Conservation (phyloP, 2,113 vertebrate species). For the Pangasianodon hypophthalmus region DNA sequence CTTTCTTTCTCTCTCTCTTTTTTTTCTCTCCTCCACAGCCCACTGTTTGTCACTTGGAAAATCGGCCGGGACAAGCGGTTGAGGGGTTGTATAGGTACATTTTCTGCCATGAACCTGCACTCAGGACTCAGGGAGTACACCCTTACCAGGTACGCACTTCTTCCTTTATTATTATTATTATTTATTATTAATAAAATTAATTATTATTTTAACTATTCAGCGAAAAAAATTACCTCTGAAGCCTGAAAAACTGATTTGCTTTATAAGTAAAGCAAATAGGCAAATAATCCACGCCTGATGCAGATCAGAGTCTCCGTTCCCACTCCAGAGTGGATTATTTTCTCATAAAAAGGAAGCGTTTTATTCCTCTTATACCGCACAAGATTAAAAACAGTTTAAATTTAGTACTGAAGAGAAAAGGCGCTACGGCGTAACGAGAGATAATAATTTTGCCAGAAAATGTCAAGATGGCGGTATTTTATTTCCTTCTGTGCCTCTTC, state of each 20-base stretch:
- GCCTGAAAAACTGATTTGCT: neutral
- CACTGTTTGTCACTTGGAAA: slow-evolving; percentile 99
- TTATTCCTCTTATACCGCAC: neutral
- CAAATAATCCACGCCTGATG: neutral
- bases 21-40: slow-evolving; percentile 77
- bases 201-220: too few relatives aligned
- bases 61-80: slow-evolving; percentile 99
- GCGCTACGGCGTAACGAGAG: neutral
- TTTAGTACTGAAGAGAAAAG: neutral
- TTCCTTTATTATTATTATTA: neutral
- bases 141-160: slow-evolving; percentile 92
- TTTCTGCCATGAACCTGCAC: slow-evolving; percentile 99
- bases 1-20: neutral
- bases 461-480: too few relatives aligned
- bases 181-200: too few relatives aligned
- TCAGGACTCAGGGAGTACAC: slow-evolving; percentile 99
- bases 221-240: too few relatives aligned
- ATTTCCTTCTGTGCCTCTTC: too few relatives aligned
- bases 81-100: slow-evolving; percentile 99
- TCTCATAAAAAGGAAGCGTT: neutral
- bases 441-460: too few relatives aligned
- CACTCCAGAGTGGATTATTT: too few relatives aligned
- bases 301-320: neutral
- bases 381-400: neutral
- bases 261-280: neutral